A percentile compares a stretch with the other conserved stretches of the same genome.
Conservation (phyloP, 2,797 vertebrate genomes). For the Iguana delicatissima region DNA sequence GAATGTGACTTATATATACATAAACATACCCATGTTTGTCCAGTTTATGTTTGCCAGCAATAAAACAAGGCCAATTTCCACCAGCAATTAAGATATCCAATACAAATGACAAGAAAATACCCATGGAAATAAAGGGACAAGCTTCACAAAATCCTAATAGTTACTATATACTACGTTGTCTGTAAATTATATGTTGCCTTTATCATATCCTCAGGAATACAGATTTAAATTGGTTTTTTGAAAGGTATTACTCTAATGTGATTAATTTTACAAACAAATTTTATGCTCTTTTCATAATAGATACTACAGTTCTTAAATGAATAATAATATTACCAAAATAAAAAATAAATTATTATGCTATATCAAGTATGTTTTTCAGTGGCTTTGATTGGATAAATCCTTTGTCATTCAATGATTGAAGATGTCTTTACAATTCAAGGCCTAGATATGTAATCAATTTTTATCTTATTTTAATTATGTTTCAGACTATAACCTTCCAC, state of each 20-base stretch:
- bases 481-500: slow-evolving; percentile 66
- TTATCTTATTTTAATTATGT: slow-evolving; percentile 70
- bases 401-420: slow-evolving; percentile 61
- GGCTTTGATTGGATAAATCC: slow-evolving; percentile 49
- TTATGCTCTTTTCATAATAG: background rate
- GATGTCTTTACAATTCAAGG: slow-evolving; percentile 59
- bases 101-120: background rate
- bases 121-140: background rate
- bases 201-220: background rate
- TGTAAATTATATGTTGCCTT: background rate
- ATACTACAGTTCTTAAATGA: background rate
- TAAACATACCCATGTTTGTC: background rate
- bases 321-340: background rate
- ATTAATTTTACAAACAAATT: background rate
- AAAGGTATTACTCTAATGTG: too few relatives aligned
- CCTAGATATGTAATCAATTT: slow-evolving; percentile 58
- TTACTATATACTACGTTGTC: background rate
- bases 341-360: slow-evolving; percentile 38
- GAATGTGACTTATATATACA: too few relatives aligned
- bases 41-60: background rate
- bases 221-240: too few relatives aligned
- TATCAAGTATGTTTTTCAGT: slow-evolving; percentile 55
- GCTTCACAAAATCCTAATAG: background rate
- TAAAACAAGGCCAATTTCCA: background rate
- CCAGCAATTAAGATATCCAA: background rate